These are phyloP conservation scores for Lithophane ornitopus DNA, from an alignment of 2,888 invertebrate genomes.

Conservation along the genomic window DNA sequence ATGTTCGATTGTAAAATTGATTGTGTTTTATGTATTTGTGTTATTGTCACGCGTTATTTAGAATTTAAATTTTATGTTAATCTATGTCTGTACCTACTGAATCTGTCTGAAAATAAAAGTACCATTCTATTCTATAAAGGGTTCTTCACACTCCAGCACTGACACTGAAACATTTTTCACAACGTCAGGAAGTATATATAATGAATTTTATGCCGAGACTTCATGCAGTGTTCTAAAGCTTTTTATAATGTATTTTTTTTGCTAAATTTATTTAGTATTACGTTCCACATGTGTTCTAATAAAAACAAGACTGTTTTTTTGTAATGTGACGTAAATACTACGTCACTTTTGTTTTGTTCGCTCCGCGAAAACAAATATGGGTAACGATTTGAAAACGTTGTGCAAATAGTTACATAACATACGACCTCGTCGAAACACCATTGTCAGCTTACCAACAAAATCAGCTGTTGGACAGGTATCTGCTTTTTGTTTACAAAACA, in stretches of 20 bases:
- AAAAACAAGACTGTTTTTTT: not conserved
- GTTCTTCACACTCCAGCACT: not conserved
- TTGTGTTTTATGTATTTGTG: too few species aligned
- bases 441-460: constrained; percentile 37
- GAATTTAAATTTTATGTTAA: too few species aligned
- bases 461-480: constrained; percentile 16
- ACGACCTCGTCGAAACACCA: constrained; percentile 42
- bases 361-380: constrained; percentile 19
- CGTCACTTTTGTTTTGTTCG: constrained; percentile 5
- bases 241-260: not conserved
- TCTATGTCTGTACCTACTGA: too few species aligned
- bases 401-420: constrained; percentile 42
- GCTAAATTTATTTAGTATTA: not conserved
- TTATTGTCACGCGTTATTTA: too few species aligned
- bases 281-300: not conserved
- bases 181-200: not conserved
- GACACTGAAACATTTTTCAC: not conserved
- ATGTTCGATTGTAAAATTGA: too few species aligned
- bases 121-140: too few species aligned
- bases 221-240: not conserved
- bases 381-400: constrained; percentile 47
- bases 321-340: not conserved
- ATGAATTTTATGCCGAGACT: not conserved
- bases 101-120: too few species aligned
- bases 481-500: constrained; percentile 8